phyloP scores from a whole-genome alignment of 2,113 vertebrate species.

The Nannospalax galili region DNA sequence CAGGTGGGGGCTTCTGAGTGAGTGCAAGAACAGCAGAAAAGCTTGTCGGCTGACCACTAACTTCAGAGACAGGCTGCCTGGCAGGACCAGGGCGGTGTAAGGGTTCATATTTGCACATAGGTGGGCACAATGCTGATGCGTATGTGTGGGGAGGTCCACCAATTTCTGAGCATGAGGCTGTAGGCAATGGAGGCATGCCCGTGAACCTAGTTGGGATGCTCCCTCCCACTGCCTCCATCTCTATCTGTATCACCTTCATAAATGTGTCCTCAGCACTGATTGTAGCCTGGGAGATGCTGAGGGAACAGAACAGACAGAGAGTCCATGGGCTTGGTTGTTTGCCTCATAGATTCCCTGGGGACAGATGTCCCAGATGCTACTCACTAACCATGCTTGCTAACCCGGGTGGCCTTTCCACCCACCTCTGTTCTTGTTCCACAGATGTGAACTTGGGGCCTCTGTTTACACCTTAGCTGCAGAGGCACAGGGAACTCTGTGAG shows the following conservation, averaged over 20 bases:
- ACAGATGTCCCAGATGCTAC: slow-evolving; percentile 12
- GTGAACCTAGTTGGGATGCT: neutral
- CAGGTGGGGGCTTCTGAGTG: no score
- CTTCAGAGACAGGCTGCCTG: neutral
- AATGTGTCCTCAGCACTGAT: neutral
- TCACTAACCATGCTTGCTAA: neutral
- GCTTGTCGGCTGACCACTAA: neutral
- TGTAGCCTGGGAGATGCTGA: neutral
- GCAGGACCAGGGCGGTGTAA: neutral
- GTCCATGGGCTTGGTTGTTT: accelerated
- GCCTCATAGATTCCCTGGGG: neutral
- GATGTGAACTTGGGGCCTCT: neutral
- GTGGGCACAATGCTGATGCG: no score
- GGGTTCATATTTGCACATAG: neutral
- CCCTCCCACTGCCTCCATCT: neutral
- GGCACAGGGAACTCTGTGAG: neutral
- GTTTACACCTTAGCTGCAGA: neutral
- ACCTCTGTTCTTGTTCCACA: slow-evolving; percentile 5
- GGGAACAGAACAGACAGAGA: neutral
- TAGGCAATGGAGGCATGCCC: accelerated
- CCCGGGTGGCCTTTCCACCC: neutral
- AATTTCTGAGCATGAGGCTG: neutral
- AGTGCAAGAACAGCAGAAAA: neutral
- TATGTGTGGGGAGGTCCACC: accelerated
- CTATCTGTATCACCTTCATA: neutral